Evolutionary conservation across 2,797 vertebrate genomes (phyloP).

Genomic region (Petrocephalus sullivani): DNA sequence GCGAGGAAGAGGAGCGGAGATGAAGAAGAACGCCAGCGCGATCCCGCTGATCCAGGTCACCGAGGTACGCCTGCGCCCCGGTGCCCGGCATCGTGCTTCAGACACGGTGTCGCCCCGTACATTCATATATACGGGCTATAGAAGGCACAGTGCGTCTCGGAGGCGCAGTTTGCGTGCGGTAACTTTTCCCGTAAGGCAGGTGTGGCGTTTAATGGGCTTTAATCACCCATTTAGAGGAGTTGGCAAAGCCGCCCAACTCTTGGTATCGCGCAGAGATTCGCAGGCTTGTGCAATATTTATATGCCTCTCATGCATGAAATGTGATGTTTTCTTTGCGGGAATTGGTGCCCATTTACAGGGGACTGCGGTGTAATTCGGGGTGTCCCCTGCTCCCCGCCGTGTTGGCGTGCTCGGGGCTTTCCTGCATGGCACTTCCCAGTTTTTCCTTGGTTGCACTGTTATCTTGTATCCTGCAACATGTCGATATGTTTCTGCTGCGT

Average conservation of each 20-base stretch:
- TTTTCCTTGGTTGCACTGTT: background rate
- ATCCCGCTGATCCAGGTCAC: constrained; percentile 60
- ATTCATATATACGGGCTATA: background rate
- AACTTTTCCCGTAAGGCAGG: background rate
- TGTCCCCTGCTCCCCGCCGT: background rate
- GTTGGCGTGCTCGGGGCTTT: background rate
- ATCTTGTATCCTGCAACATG: background rate
- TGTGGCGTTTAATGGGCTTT: background rate
- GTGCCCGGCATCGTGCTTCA: background rate
- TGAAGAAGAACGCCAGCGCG: constrained; percentile 57
- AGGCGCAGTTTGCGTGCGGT: background rate
- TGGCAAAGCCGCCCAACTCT: background rate
- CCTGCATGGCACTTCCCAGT: background rate
- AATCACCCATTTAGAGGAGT: background rate
- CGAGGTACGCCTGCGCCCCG: constrained; percentile 47
- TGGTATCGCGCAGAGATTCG: background rate
- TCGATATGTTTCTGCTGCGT: background rate
- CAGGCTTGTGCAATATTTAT: background rate
- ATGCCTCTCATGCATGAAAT: background rate
- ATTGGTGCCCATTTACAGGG: background rate
- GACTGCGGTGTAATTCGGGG: background rate
- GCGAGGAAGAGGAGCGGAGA: constrained; percentile 48
- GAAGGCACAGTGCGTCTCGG: background rate
- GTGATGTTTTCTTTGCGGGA: background rate
- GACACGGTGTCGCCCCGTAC: background rate